These are phyloP conservation scores for Dendrocincla fuliginosa DNA, from an alignment of 2,797 vertebrate genomes.

Conservation along the genomic window DNA sequence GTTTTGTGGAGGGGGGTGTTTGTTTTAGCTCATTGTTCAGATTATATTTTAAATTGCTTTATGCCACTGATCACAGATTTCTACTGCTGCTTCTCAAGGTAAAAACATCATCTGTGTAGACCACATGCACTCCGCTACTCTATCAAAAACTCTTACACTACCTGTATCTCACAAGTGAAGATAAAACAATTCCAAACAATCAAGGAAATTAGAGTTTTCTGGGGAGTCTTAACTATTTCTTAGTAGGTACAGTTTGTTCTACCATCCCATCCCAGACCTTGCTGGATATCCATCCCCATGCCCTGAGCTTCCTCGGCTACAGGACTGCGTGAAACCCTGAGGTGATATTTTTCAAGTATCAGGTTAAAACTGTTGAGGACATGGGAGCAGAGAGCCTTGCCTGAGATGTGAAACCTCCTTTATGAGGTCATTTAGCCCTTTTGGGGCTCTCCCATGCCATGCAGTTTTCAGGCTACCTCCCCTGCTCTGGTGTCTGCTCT, in stretches of 20 bases:
- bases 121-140: background rate
- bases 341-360: background rate
- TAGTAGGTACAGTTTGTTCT: background rate
- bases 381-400: background rate
- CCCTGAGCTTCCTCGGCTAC: background rate
- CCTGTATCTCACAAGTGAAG: background rate
- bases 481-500: fast-evolving
- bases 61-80: background rate
- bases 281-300: fast-evolving
- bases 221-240: background rate
- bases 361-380: background rate
- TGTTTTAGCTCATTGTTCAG: background rate
- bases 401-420: background rate
- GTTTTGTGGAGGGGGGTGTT: background rate
- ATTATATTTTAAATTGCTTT: background rate
- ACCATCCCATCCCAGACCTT: background rate
- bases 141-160: background rate
- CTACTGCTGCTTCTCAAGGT: background rate
- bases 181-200: background rate
- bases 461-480: background rate
- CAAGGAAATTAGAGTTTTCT: background rate
- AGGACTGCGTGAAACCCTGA: background rate
- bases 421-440: background rate
- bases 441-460: fast-evolving
- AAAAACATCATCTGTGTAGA: background rate